Evolutionary conservation across 2,797 vertebrate species (phyloP).

Genomic region (Mormyrops attenuatus): DNA sequence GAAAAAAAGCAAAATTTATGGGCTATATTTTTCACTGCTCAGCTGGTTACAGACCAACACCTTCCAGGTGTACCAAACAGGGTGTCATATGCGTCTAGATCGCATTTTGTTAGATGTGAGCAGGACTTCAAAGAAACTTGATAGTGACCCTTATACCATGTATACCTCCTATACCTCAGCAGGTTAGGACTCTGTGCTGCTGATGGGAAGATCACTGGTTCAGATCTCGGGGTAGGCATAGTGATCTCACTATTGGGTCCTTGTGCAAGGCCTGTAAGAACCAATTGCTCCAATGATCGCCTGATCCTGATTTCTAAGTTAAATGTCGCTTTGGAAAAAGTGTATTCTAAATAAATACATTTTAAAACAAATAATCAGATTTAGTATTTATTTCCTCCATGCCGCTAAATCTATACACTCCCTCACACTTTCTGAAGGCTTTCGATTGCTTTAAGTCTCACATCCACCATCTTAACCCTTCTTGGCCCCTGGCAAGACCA

Average conservation of each 20-base stretch:
- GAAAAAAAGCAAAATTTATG: not conserved
- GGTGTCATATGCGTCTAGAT: not conserved
- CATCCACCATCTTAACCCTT: not conserved
- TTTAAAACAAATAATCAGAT: not conserved
- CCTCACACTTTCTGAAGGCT: not conserved
- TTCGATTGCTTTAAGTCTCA: not conserved
- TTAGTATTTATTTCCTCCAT: not conserved
- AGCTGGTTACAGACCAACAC: not conserved
- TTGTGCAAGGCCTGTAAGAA: not conserved
- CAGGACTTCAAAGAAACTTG: not conserved
- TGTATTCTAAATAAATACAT: not conserved
- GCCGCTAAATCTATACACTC: not conserved
- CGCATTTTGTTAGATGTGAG: not conserved
- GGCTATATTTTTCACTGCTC: not conserved
- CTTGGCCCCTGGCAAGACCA: not conserved
- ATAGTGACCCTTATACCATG: not conserved
- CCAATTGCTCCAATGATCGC: not conserved
- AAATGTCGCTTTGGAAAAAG: not conserved
- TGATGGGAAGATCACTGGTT: not conserved
- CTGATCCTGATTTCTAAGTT: not conserved
- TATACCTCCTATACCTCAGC: not conserved
- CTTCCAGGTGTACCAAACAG: not conserved
- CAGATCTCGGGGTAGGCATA: not conserved
- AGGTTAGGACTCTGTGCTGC: not conserved
- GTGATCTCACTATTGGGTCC: not conserved